Base-by-base conservation (phyloP, 1,140 invertebrate species). In the Cylas formicarius region DNA sequence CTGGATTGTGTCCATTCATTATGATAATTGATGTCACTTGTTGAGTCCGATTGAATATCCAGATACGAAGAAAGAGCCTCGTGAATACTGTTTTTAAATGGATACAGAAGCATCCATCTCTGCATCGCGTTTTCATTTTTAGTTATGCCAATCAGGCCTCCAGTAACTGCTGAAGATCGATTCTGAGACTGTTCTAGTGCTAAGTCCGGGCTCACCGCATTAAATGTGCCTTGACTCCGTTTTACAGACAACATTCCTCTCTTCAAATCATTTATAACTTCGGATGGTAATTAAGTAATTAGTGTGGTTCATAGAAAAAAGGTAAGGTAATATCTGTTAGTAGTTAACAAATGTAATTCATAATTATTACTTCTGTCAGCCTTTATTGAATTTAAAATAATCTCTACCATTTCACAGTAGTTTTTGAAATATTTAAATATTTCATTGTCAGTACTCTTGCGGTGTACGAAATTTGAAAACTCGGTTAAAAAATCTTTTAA, bases 1-100 rank as follows among this genome's bases (percentile, higher is more conserved):
- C 50, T 53, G 13, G 50, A 48, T 55, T 55, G 43, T 28, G 44
- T 53, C 51, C 50, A 58, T 58, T 54, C 51, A 56, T 56, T 56
- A 51, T 56, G 56, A 32, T 19, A 34, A 56, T 56, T 56, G 40
- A 56, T 58, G 44, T 57, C 47, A 53, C 55, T 52, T 29, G 33
- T 49, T 28, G 42, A 21, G 42, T 44, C 32, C 17, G 16, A 9
- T 44, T 44, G 42, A 29, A 41, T 46, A 22, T 20, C 44, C 16
- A 38, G 49, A 50, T 56, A 43, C 38, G 48, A 40, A 36, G 35
- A 39, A 27, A 46, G 28, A 33, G 22, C n/a, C 10, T 4, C 5
- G 27, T 46, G 48, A 55, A 11, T 50, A 21, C 27, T 27, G 18
- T 48, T 51, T 51, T 51, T 42, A 22, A 51, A 40, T 16, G 38